Evolutionary conservation across 2,113 vertebrate genomes (phyloP), one percentile per base, ranked within the genome.

Genomic region (Neogale vison): DNA sequence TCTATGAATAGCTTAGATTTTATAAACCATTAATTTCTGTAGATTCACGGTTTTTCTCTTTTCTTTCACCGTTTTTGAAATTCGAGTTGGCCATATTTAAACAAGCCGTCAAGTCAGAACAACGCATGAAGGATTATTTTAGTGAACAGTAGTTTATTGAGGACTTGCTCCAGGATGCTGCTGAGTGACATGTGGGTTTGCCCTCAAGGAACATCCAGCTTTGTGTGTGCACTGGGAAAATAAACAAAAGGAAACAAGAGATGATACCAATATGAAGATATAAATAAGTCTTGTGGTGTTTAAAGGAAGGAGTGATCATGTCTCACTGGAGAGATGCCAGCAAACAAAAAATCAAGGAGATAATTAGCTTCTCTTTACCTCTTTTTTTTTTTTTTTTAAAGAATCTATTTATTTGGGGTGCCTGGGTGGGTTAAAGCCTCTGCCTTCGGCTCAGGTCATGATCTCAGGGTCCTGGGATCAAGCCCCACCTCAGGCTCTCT

Each of bases 1-100:
- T 97, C 89, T 98, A 96, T 96, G 95, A 98, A 96, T 98, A 98
- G 76, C 67, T 57, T 93, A 26, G 67, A 45, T 45, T 91, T 98
- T 92, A 71, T 83, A 93, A 95, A 77, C 79, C 63, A 88, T 92
- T 89, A 80, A 65, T 96, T 92, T 97, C 88, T 89, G 29, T 96
- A 34, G 76, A 72, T 93, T 90, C 36, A 1, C 42, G 26, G 5
- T 12, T 82, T 90, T 88, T 50, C n/a, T 26, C 14, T 94, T 93
- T 93, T 65, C 23, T 89, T 77, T 80, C n/a, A 45, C 42, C 6
- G 55, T 52, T 50, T 79, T 93, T 95, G 34, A 76, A 76, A 74
- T 85, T 81, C 94, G n/a, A 90, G 42, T n/a, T 90, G 92, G 50
- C n/a, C 61, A 76, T 57, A 65, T 81, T 92, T 88, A 96, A 96